Conservation (phyloP, 2,113 vertebrate species). For the Pogona vitticeps region DNA sequence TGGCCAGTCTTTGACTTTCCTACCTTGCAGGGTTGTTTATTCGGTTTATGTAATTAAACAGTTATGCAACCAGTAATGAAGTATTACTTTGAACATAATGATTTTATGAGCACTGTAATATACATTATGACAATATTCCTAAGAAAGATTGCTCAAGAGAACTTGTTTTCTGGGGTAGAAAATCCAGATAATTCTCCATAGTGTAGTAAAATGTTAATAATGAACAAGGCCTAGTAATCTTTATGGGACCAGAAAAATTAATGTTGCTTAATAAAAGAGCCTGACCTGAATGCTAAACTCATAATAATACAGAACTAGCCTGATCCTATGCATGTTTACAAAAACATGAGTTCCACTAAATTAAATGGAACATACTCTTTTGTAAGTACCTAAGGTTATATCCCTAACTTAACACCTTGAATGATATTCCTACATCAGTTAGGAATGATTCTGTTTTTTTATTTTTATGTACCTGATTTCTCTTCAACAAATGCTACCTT, state of each 20-base stretch:
- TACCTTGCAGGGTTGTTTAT: not conserved
- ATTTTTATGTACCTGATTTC: not conserved
- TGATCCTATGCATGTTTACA: not conserved
- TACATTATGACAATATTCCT: not conserved
- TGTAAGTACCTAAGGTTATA: not conserved
- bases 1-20: too few relatives aligned
- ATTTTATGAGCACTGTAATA: not conserved
- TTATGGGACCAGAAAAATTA: not conserved
- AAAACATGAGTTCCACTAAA: not conserved
- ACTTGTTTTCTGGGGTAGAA: not conserved
- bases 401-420: not conserved
- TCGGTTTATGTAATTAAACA: not conserved
- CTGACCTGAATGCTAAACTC: not conserved
- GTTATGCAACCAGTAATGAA: not conserved
- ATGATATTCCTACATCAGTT: not conserved
- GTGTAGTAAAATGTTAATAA: not conserved
- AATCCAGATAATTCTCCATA: not conserved
- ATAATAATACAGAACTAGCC: not conserved
- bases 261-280: not conserved
- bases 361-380: not conserved
- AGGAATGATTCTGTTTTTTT: not conserved
- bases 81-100: too few relatives aligned
- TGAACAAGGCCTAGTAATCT: not conserved
- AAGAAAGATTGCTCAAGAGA: not conserved
- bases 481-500: not conserved